Evolutionary conservation across 35 echinoderm and acorn worm genomes (phyloP), one percentile per base, ranked within the genome.

Genomic region (Nesometra sesokonis): DNA sequence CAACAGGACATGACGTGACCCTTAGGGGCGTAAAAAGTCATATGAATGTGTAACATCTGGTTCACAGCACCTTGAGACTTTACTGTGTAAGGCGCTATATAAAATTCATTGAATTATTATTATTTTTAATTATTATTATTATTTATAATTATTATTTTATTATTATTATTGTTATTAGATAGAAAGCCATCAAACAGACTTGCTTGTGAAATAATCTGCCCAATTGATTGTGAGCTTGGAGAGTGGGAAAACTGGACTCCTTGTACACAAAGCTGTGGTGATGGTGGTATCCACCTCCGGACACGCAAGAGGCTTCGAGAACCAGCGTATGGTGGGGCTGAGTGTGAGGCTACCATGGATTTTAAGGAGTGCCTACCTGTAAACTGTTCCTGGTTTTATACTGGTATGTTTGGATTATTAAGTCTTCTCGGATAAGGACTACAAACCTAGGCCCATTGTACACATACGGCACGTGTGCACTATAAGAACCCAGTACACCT

Each of bases 221-320:
- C 95, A 0, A 87, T 91, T 4, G 89, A 93, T 85, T 97, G 95
- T 87, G 86, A 93, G 86, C 77, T 97, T 0, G 95, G 95, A 4
- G 29, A 98, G 34, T 98, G 95, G 95, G 39, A 89, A 30, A 93
- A 93, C 84, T 97, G 95, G 95, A 93, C 92, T n/a, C 89, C 95
- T 13, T 97, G 95, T 47, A 85, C 95, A 15, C 85, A 93, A 43
- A 93, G 92, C 85, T 97, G 95, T 43, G 91, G 91, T 30, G 77
- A 86, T 33, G 95, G 92, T 32, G 92, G 89, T 32, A 39, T 81
- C 40, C 90, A 95, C 15, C 15, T 94, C 13, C 77, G 95, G 21
- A 34, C 0, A 17, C 76, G 95, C 9, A 89, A 94, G 32, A 81
- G 94, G 3, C 90, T 98, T 31, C 86, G 85, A 19, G 31, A 29